phyloP scores from a whole-genome alignment of 1,140 invertebrate genomes.

The Limonius californicus region DNA sequence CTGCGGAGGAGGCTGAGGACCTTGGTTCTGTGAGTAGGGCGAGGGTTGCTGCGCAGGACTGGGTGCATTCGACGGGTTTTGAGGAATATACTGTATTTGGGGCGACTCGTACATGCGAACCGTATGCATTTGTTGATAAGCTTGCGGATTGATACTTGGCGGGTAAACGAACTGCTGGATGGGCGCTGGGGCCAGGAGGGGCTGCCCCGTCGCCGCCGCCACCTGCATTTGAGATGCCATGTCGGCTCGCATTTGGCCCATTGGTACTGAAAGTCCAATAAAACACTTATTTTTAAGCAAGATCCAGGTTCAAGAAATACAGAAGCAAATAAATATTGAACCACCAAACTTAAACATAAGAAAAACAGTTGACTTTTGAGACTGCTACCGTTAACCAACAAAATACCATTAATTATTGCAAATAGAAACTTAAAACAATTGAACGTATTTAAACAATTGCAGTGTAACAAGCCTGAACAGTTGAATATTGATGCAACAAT shows the following conservation, averaged over 20 bases:
- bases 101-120: conserved; percentile 60
- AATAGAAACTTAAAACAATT: too few species aligned
- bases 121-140: conserved; percentile 59
- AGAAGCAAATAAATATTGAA: too few species aligned
- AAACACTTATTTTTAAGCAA: neutral
- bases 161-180: conserved; percentile 57
- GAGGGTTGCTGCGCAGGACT: conserved; percentile 57
- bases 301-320: too few species aligned
- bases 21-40: conserved; percentile 56
- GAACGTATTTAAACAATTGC: too few species aligned
- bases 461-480: too few species aligned
- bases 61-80: conserved; percentile 59
- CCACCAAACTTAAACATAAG: too few species aligned
- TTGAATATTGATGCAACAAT: too few species aligned
- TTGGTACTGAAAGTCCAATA: conserved; percentile 52
- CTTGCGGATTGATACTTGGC: conserved; percentile 49
- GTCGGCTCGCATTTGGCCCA: conserved; percentile 58
- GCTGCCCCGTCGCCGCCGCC: conserved; percentile 75
- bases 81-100: conserved; percentile 60
- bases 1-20: conserved; percentile 48
- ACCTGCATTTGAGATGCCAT: conserved; percentile 70
- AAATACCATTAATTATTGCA: too few species aligned
- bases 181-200: conserved; percentile 72
- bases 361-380: too few species aligned
- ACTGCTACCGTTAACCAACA: too few species aligned